These are phyloP conservation scores for Cinclus mexicanus DNA, from an alignment of 2,113 vertebrate genomes.

Conservation along the genomic window DNA sequence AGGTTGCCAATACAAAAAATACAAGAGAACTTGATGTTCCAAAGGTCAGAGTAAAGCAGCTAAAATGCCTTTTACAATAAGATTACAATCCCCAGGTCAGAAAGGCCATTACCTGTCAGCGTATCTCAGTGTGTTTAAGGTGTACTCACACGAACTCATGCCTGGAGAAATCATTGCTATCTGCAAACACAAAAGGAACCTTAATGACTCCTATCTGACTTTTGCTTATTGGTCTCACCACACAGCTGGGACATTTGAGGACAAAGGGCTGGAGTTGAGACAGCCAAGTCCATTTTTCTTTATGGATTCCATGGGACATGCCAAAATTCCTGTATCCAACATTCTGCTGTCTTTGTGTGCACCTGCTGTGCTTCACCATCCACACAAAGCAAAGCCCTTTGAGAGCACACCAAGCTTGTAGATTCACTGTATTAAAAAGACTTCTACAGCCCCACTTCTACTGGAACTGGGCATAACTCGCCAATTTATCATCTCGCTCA, in stretches of 20 bases:
- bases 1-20: not conserved
- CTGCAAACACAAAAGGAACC: constrained; percentile 70
- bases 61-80: not conserved
- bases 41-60: not conserved
- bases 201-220: not conserved
- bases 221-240: not conserved
- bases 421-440: not conserved
- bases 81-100: not conserved
- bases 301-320: not conserved
- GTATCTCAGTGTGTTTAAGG: constrained; percentile 94
- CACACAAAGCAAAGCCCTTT: not conserved
- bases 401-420: not conserved
- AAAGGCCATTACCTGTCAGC: constrained; percentile 88
- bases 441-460: not conserved
- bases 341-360: not conserved
- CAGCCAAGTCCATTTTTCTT: not conserved
- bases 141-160: constrained; percentile 93
- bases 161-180: constrained; percentile 98
- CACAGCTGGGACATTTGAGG: not conserved
- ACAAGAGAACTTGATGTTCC: not conserved
- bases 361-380: not conserved
- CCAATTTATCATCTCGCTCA: not conserved
- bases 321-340: not conserved
- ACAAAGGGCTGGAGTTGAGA: not conserved
- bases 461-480: not conserved